Percentiles rank a stretch among this genome's conserved stretches.
These are phyloP conservation scores for Eupithecia subfuscata DNA, from an alignment of 2,888 invertebrate genomes.

Conservation along the genomic window DNA sequence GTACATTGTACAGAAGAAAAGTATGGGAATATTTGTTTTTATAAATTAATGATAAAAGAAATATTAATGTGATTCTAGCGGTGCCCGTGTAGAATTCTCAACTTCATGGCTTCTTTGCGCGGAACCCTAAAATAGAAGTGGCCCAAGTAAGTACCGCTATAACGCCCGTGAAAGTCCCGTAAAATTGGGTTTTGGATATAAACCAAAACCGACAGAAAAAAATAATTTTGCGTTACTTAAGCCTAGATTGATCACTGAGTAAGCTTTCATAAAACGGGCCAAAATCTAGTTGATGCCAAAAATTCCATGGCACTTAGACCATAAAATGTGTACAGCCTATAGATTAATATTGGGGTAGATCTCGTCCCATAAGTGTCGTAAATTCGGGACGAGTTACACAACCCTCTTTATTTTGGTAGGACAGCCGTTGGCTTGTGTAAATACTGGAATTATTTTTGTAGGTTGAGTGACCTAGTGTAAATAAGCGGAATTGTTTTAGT, in stretches of 20 bases:
- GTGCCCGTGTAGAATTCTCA: too few relatives aligned
- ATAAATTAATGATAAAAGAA: too few relatives aligned
- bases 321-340: background rate
- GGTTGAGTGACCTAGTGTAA: constrained; percentile 14
- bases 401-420: constrained; percentile 25
- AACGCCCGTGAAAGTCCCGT: too few relatives aligned
- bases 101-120: too few relatives aligned
- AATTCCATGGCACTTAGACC: background rate
- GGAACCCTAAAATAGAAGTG: too few relatives aligned
- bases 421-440: constrained; percentile 21
- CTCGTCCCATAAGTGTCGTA: background rate
- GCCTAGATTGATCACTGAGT: too few relatives aligned
- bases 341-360: background rate
- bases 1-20: background rate
- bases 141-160: too few relatives aligned
- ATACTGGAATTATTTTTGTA: constrained; percentile 25
- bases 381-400: constrained; percentile 6
- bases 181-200: too few relatives aligned
- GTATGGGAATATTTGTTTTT: background rate
- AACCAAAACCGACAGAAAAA: too few relatives aligned
- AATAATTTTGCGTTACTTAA: too few relatives aligned
- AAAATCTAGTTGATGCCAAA: background rate
- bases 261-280: background rate
- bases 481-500: constrained; percentile 16
- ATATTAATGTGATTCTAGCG: too few relatives aligned